Evolutionary conservation across 2,888 invertebrate species (phyloP), one percentile per base, ranked within the genome.

Genomic region (Mesorhabditis sp.): DNA sequence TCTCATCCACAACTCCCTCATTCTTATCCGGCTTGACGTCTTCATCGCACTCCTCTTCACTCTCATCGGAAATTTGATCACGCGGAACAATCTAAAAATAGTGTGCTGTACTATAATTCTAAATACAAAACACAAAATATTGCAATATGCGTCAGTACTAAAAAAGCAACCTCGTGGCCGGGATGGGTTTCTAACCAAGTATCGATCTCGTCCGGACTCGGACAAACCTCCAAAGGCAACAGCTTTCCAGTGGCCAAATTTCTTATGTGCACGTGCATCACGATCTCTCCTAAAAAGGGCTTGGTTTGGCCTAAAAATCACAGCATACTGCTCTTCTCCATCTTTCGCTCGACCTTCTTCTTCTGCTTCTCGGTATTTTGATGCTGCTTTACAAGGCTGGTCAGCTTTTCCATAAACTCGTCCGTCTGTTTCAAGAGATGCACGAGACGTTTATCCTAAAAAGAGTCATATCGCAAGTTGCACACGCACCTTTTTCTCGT

Each of bases 371-470:
- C 71, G 50, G 66, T 66, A 42, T 62, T 67, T 67, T 83, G 83
- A 70, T 95, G 95, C 85, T 93, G 93, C 78, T 93, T 93, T 10
- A 95, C 95, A 93, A 95, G 94, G 63, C 82, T 94, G 0, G 95
- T 96, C 73, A 98, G 90, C 87, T 94, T 96, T 81, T 92, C 91
- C 84, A 98, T 95, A 86, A 97, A 98, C 86, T 97, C 97, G 88
- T 99, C 98, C 2, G 98, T 98, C 88, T 98, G 98, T 0, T 94
- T 92, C 67, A 99, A 89, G 69, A 98, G 90, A 90, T 96, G 97
- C 63, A 97, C 96, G 85, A 99, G 88, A 69, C 98, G 92, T 88
- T 95, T 95, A 88, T 98, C 97, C 68, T 68, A 15, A n/a, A 68
- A 68, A 64, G 13, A 15, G 28, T 44, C 4, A 7, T 45, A 28